Evolutionary conservation across 2,888 invertebrate species (phyloP), one percentile per base, ranked within the genome.

Genomic region (Stenurella melanura): DNA sequence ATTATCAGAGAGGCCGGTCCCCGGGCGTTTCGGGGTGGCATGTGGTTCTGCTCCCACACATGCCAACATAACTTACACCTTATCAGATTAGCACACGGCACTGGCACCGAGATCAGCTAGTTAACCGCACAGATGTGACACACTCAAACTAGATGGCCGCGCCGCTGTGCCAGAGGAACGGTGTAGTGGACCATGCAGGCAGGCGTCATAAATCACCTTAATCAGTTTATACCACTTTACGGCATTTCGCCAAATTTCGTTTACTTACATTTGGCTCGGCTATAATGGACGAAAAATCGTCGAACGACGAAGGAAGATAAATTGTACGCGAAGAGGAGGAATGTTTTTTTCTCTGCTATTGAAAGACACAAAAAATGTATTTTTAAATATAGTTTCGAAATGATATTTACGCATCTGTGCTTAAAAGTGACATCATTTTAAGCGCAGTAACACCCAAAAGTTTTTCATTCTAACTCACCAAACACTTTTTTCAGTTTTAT

Each of bases 1-100:
- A 87, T 88, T 87, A 87, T 80, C 61, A 38, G 64, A 38, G 61
- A 60, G 71, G 56, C 72, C 26, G 42, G 70, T 54, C 42, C 15
- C 34, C 54, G 50, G 54, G 71, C 42, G 58, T 34, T 50, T 66
- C 42, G 64, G 64, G 67, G 73, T 73, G 78, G 77, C 84, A 84
- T 84, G 83, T 84, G 84, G 80, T 80, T 57, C 61, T 42, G 75
- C 82, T 82, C 82, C 79, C 83, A 84, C 81, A 82, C 79, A 82
- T 66, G 80, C 80, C 79, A 73, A 81, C 84, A 84, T 84, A 83
- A 83, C 83, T 84, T 78, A 82, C 82, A 82, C 83, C 83, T 84
- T 84, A 84, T 84, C 83, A 82, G 84, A 84, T 84, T 84, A 84
- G 81, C 81, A 72, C 76, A 12, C 57, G 68, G 75, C 75, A 74